Percentiles rank a stretch among this genome's conserved stretches.
These are phyloP conservation scores for Lacerta agilis DNA, from an alignment of 2,797 vertebrate species.

Conservation along the genomic window DNA sequence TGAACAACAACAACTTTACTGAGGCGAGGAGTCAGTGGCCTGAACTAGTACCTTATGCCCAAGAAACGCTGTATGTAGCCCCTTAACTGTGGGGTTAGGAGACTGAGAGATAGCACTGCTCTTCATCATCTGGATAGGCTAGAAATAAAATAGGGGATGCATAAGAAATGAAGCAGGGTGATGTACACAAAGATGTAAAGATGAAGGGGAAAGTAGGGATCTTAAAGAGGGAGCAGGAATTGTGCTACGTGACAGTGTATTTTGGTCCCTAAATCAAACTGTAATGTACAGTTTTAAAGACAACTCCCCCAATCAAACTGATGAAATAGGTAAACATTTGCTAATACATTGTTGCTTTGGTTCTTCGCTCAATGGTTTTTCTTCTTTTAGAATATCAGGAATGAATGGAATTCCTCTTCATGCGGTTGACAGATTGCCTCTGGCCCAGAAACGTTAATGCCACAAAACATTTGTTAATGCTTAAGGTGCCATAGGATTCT, in stretches of 20 bases:
- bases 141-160: not conserved
- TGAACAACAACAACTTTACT: not conserved
- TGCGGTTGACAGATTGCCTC: not conserved
- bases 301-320: not conserved
- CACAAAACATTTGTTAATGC: not conserved
- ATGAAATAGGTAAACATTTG: not conserved
- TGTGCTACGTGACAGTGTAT: fast-evolving
- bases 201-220: not conserved
- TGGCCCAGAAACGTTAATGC: not conserved
- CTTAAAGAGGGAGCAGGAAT: not conserved
- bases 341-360: not conserved
- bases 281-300: not conserved
- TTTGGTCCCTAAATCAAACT: fast-evolving
- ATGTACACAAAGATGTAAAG: not conserved
- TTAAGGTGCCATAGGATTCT: not conserved
- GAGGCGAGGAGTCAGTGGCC: too few relatives aligned
- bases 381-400: not conserved
- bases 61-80: not conserved
- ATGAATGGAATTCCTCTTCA: not conserved
- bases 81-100: not conserved
- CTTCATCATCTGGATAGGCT: too few relatives aligned
- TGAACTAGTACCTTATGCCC: not conserved
- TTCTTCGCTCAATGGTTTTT: not conserved
- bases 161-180: not conserved
- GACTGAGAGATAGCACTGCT: not conserved